These are phyloP conservation scores for Hippasteria phrygiana DNA, from an alignment of 53 echinoderm and acorn worm species.

Conservation along the genomic window DNA sequence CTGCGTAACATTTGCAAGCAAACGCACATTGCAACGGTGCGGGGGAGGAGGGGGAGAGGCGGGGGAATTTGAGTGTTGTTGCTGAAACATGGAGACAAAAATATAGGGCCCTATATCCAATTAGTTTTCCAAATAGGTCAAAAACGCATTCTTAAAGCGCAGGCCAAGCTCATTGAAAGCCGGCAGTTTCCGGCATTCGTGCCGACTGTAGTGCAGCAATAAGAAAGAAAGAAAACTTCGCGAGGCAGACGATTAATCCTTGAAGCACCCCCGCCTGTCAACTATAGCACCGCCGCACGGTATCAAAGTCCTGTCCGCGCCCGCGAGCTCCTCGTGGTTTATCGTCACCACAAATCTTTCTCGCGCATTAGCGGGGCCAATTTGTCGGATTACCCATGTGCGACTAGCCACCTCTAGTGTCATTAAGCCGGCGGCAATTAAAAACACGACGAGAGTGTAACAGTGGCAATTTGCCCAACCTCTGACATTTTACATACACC, in stretches of 20 bases:
- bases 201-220: neutral
- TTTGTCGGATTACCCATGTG: constrained; percentile 20
- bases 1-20: too few species aligned
- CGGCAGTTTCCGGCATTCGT: neutral
- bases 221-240: neutral
- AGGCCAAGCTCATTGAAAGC: too few species aligned
- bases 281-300: neutral
- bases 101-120: too few species aligned
- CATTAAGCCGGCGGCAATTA: constrained; percentile 23
- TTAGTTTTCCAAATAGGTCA: too few species aligned
- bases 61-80: too few species aligned
- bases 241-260: neutral
- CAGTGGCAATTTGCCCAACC: constrained; percentile 5
- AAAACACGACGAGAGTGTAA: neutral
- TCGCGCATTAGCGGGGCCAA: neutral
- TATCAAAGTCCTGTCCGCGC: neutral
- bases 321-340: neutral
- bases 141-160: too few species aligned
- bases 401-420: constrained; percentile 4
- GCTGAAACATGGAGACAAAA: too few species aligned
- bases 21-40: too few species aligned
- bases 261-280: neutral
- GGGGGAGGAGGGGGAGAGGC: too few species aligned
- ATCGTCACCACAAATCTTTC: neutral
- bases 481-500: neutral